Percentiles rank a stretch among this genome's conserved stretches.
Evolutionary conservation across 2,888 invertebrate genomes (phyloP).

Genomic region (Acrobasis repandana): DNA sequence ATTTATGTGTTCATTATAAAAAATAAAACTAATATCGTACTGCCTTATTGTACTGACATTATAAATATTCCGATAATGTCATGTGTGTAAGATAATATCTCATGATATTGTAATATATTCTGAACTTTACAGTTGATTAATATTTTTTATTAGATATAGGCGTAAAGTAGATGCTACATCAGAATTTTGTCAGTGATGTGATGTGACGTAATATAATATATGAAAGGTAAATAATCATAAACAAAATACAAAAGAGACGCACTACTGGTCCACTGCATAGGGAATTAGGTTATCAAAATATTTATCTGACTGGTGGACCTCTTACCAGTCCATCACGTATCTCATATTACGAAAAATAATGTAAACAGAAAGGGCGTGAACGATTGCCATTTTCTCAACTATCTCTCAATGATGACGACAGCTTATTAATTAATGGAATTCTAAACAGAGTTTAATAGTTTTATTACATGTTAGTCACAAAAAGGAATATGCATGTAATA

Average conservation of each 20-base stretch:
- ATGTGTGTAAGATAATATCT: not conserved
- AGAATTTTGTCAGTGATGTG: not conserved
- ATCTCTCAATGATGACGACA: conserved; percentile 1
- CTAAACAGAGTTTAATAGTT: not conserved
- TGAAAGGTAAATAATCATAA: not conserved
- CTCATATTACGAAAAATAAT: conserved; percentile 17
- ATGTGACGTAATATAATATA: not conserved
- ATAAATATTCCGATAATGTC: not conserved
- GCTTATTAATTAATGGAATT: not conserved
- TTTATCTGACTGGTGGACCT: not conserved
- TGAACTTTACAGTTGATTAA: conserved; percentile 9
- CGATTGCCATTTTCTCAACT: conserved; percentile 1
- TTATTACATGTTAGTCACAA: no score
- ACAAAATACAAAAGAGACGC: not conserved
- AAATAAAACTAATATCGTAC: not conserved
- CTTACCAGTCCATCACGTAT: conserved; percentile 12
- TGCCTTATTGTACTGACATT: not conserved
- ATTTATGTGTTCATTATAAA: not conserved
- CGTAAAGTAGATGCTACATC: no score
- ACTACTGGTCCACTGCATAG: not conserved
- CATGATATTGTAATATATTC: not conserved
- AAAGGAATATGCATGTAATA: no score
- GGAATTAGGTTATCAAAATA: conserved; percentile 13
- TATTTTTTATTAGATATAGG: not conserved
- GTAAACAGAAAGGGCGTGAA: conserved; percentile 14